Percentiles rank a stretch among this genome's conserved stretches.
Conservation (phyloP, 2,888 invertebrate species). For the Amblyjoppa proteus region DNA sequence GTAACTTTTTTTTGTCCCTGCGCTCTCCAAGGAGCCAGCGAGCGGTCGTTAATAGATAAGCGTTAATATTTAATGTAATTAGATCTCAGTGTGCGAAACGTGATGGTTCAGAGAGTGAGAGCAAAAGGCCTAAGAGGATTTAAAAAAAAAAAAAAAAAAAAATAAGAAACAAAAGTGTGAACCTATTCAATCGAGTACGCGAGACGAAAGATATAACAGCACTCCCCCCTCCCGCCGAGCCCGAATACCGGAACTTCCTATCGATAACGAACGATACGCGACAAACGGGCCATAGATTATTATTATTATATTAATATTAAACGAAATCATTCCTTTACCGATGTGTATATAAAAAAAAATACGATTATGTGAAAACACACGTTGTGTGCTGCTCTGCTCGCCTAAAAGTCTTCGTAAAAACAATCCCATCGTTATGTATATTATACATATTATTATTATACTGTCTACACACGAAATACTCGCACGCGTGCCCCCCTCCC, state of each 20-base stretch:
- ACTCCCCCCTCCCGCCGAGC: conserved; percentile 43
- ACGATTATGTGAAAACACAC: conserved; percentile 79
- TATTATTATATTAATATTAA: conserved; percentile 71
- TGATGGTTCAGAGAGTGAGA: conserved; percentile 40
- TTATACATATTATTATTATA: conserved; percentile 73
- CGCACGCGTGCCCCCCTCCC: conserved; percentile 53
- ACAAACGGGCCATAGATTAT: conserved; percentile 64
- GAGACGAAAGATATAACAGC: conserved; percentile 21
- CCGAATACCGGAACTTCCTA: conserved; percentile 44
- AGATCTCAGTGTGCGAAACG: conserved; percentile 64
- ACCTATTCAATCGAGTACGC: conserved; percentile 62
- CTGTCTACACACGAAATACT: conserved; percentile 56
- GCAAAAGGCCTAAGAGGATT: conserved; percentile 46
- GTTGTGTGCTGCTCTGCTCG: conserved; percentile 79
- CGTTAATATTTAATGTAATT: conserved; percentile 59
- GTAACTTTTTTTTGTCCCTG: not conserved
- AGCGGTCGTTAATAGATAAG: conserved; percentile 48
- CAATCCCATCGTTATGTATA: conserved; percentile 79
- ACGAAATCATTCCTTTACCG: conserved; percentile 83
- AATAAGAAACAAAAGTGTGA: conserved; percentile 33
- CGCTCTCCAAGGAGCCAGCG: conserved; percentile 31
- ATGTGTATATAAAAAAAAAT: conserved; percentile 80
- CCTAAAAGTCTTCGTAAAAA: conserved; percentile 79
- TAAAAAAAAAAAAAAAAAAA: conserved; percentile 42
- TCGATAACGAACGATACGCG: conserved; percentile 57